Evolutionary conservation across 1,140 invertebrate genomes (phyloP), one percentile per base, ranked within the genome.

Genomic region (Harpegnathos saltator): DNA sequence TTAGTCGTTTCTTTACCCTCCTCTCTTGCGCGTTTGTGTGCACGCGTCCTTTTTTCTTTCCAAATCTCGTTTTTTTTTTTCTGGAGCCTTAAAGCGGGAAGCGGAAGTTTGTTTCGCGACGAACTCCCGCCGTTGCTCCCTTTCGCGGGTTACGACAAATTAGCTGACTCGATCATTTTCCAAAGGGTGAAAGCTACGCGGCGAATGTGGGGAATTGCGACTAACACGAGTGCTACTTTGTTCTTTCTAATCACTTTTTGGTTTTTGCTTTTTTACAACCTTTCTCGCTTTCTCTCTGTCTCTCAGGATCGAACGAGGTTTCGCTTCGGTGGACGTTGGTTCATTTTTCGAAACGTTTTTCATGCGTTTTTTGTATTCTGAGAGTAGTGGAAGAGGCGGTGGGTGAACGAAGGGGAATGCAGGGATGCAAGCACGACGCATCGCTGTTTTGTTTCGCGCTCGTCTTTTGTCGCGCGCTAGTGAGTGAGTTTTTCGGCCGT

Each of bases 401-500:
- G 17, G 15, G n/a, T 4, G 22, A 52, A 9, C 5, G 22, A 19
- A 29, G 38, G 29, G 44, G 66, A 19, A 69, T 3, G 33, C 19
- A 68, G 62, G 63, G 63, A 44, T 17, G 73, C 61, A 33, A 56
- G 62, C 75, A 69, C 63, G 63, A 71, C 65, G 65, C 65, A 80
- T 80, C 65, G 65, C 75, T 80, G 75, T 80, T 71, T 80, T 80
- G 33, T 80, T 80, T 71, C 75, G 33, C 63, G 75, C 75, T 80
- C 75, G 66, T 80, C 75, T 74, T 84, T 84, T 84, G 66, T 84
- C 66, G 83, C 77, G 48, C 56, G 19, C 72, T 58, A 24, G 50
- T 33, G 71, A 83, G 81, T 75, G 81, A 83, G 73, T 80, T 80
- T 80, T 80, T 80, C 75, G 75, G 75, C 65, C 63, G 75, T 80